Evolutionary conservation across 2,888 invertebrate genomes (phyloP).

Genomic region (Timema cristinae): DNA sequence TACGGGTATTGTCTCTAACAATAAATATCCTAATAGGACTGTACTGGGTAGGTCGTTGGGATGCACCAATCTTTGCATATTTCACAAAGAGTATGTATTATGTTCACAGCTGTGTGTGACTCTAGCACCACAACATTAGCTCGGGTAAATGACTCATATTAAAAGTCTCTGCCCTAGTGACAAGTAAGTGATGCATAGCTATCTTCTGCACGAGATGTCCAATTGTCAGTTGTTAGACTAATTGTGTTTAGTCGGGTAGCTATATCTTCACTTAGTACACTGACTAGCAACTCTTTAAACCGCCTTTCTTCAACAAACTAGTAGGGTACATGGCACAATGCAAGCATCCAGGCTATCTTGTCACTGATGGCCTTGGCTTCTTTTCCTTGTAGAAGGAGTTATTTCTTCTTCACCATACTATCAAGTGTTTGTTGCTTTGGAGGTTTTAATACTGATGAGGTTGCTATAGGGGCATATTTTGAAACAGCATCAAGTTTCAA

Average conservation of each 20-base stretch:
- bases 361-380: neutral
- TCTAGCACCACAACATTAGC: too few species aligned
- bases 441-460: neutral
- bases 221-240: neutral
- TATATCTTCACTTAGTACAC: neutral
- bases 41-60: neutral
- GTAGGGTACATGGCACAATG: neutral
- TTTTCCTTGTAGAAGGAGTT: too few species aligned
- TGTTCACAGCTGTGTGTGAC: too few species aligned
- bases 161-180: too few species aligned
- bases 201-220: neutral
- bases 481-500: neutral
- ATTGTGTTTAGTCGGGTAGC: neutral
- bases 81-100: too few species aligned
- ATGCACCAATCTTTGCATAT: too few species aligned
- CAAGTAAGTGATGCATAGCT: too few species aligned
- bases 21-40: constrained; percentile 1
- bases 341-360: neutral
- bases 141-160: too few species aligned
- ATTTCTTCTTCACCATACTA: neutral
- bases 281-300: neutral
- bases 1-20: neutral
- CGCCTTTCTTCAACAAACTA: neutral
- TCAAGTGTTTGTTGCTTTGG: neutral
- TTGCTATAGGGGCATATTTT: neutral